Conservation (phyloP, 1,140 invertebrate species). For the Varroa destructor region DNA sequence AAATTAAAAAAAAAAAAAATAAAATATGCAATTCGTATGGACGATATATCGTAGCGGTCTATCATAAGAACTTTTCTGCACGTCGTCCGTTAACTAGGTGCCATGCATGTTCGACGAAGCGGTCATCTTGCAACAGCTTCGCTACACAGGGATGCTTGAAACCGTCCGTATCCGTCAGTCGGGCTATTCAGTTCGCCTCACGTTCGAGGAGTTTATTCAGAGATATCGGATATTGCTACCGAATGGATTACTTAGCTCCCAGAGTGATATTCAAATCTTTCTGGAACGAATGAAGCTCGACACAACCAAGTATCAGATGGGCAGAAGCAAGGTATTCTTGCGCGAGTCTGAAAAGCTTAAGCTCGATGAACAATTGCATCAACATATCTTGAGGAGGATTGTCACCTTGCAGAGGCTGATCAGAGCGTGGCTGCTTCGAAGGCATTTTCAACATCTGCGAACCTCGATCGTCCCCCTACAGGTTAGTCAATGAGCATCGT, state of each 20-base stretch:
- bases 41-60: no score
- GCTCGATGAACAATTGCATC: constrained; percentile 75
- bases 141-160: constrained; percentile 91
- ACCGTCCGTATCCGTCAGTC: constrained; percentile 87
- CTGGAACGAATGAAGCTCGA: constrained; percentile 63
- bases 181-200: constrained; percentile 81
- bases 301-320: constrained; percentile 78
- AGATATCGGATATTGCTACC: constrained; percentile 76
- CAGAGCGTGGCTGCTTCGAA: constrained; percentile 5
- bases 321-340: constrained; percentile 75
- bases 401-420: constrained; percentile 63
- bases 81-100: constrained; percentile 44
- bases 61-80: constrained; percentile 29
- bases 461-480: constrained; percentile 52
- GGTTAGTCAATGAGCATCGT: constrained; percentile 40
- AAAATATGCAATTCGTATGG: constrained; percentile 25
- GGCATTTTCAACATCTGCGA: constrained; percentile 38
- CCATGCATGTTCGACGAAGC: constrained; percentile 84
- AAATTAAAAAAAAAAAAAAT: not conserved
- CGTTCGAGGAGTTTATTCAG: constrained; percentile 87
- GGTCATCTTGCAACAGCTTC: constrained; percentile 69
- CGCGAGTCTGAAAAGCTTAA: constrained; percentile 85
- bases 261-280: constrained; percentile 64
- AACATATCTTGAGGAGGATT: constrained; percentile 82
- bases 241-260: constrained; percentile 64